Percentiles rank a stretch among this genome's conserved stretches.
Evolutionary conservation across 1,140 invertebrate species (phyloP).

Genomic region (Microplitis mediator): DNA sequence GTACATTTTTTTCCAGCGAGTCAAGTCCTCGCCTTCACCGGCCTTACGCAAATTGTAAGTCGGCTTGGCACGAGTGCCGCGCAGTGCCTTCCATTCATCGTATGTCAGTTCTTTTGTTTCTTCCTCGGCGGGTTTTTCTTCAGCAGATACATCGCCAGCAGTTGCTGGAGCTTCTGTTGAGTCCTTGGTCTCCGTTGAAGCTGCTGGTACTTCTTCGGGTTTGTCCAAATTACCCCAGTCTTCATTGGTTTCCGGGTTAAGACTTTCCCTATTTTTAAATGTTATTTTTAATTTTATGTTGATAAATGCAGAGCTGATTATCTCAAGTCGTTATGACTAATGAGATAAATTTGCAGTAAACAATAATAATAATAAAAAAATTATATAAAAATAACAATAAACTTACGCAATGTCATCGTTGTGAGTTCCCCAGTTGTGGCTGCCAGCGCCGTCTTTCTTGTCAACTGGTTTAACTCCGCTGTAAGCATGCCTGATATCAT

Average conservation of each 20-base stretch:
- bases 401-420: conserved; percentile 87
- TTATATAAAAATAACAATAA: background rate
- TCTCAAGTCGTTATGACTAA: too few relatives aligned
- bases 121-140: conserved; percentile 70
- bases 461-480: conserved; percentile 92
- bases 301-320: too few relatives aligned
- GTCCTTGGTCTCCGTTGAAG: conserved; percentile 51
- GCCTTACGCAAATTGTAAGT: conserved; percentile 89
- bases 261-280: conserved; percentile 44
- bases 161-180: conserved; percentile 46
- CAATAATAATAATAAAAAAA: too few relatives aligned
- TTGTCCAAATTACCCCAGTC: conserved; percentile 61
- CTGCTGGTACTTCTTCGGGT: conserved; percentile 46
- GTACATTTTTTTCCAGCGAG: conserved; percentile 93
- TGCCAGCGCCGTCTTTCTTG: conserved; percentile 91
- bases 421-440: conserved; percentile 94
- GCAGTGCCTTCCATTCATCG: conserved; percentile 87
- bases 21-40: conserved; percentile 88
- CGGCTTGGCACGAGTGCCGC: conserved; percentile 76
- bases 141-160: conserved; percentile 39
- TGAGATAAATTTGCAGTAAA: too few relatives aligned
- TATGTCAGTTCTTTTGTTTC: conserved; percentile 82
- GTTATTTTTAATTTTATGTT: background rate
- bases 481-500: conserved; percentile 63
- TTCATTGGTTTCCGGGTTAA: conserved; percentile 57